Evolutionary conservation across 2,888 invertebrate genomes (phyloP).

Genomic region (Hypercompe scribonia): DNA sequence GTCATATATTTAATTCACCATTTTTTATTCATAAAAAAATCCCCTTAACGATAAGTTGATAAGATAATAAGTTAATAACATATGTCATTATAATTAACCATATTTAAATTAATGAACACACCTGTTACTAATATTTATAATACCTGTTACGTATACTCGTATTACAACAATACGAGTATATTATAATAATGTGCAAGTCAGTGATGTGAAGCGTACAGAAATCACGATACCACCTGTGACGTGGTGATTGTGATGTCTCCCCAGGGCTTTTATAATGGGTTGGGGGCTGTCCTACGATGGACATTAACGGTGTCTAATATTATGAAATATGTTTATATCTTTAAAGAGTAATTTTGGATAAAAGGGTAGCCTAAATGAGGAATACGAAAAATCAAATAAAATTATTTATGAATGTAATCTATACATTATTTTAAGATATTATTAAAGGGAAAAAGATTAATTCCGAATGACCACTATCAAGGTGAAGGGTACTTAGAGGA

Average conservation of each 20-base stretch:
- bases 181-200: neutral
- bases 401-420: too few species aligned
- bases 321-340: constrained; percentile 28
- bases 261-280: constrained; percentile 16
- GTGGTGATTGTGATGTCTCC: constrained; percentile 17
- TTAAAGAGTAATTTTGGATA: constrained; percentile 20
- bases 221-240: constrained; percentile 24
- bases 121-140: neutral
- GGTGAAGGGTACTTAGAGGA: too few species aligned
- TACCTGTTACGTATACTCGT: neutral
- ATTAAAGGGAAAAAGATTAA: neutral
- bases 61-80: neutral
- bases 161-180: too few species aligned
- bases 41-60: too few species aligned
- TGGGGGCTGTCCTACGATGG: constrained; percentile 14
- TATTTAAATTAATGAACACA: neutral
- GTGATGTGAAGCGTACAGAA: neutral
- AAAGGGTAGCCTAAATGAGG: constrained; percentile 19
- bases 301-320: constrained; percentile 26
- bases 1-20: neutral
- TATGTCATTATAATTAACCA: neutral
- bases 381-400: neutral
- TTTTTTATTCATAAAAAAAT: neutral
- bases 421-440: too few species aligned
- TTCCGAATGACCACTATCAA: too few species aligned